A percentile compares a stretch with the other conserved stretches of the same genome.
Evolutionary conservation across 2,113 vertebrate genomes (phyloP).

Genomic region (mouse (Mus musculus)): GRCm39 chr16:63645001-63645500

Average conservation of each 20-base stretch:
- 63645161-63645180: background rate
- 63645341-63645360: background rate
- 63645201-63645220: background rate
- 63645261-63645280: background rate
- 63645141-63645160: background rate
- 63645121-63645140: background rate
- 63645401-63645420: background rate
- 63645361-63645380: background rate
- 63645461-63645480: background rate
- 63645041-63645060: background rate
- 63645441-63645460: background rate
- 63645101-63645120: background rate
- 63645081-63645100: background rate
- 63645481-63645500: no score
- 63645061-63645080: background rate
- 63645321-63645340: background rate
- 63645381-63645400: background rate
- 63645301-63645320: background rate
- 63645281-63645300: background rate
- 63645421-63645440: background rate
- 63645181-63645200: background rate
- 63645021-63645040: background rate
- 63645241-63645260: background rate
- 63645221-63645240: background rate
- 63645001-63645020: background rate